Evolutionary conservation across 2,113 vertebrate species (phyloP).

Genomic region (Cyprinodon variegatus): DNA sequence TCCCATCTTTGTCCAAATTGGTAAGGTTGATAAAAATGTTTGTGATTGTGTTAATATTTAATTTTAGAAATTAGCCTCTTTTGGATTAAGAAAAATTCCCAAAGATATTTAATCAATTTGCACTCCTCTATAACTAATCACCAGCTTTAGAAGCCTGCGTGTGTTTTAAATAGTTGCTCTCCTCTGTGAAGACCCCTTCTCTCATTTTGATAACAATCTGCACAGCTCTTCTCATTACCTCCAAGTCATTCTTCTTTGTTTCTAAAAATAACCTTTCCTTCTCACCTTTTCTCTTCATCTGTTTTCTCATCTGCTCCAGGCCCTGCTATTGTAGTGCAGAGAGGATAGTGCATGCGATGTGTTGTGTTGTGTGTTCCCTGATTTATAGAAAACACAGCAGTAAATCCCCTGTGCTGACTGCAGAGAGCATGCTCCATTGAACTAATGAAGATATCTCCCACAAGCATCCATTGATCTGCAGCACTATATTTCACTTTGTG

Average conservation of each 20-base stretch:
- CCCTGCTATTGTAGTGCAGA: slow-evolving; percentile 33
- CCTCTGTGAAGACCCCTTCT: background rate
- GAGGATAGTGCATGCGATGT: slow-evolving; percentile 6
- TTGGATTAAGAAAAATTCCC: background rate
- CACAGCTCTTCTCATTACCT: slow-evolving; percentile 44
- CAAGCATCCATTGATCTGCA: slow-evolving; percentile 57
- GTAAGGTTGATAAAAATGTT: background rate
- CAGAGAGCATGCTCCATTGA: slow-evolving; percentile 42
- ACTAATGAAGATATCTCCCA: slow-evolving; percentile 63
- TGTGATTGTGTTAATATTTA: background rate
- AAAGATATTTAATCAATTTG: background rate
- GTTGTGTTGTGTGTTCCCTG: slow-evolving; percentile 27
- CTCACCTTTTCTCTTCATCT: slow-evolving; percentile 31
- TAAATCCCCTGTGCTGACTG: slow-evolving; percentile 46
- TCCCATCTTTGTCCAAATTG: background rate
- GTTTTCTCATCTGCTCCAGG: slow-evolving; percentile 41
- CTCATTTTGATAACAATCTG: slow-evolving; percentile 6
- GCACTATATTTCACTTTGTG: slow-evolving; percentile 32
- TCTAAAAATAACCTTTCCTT: slow-evolving; percentile 62
- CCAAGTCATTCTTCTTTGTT: slow-evolving; percentile 28
- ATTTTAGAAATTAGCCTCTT: background rate
- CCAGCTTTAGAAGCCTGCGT: background rate
- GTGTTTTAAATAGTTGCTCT: background rate
- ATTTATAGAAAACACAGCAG: slow-evolving; percentile 36
- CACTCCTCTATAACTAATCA: background rate